Evolutionary conservation across 2,113 vertebrate genomes (phyloP), one percentile per base, ranked within the genome.

Genomic region (Leptocoma aspasia): DNA sequence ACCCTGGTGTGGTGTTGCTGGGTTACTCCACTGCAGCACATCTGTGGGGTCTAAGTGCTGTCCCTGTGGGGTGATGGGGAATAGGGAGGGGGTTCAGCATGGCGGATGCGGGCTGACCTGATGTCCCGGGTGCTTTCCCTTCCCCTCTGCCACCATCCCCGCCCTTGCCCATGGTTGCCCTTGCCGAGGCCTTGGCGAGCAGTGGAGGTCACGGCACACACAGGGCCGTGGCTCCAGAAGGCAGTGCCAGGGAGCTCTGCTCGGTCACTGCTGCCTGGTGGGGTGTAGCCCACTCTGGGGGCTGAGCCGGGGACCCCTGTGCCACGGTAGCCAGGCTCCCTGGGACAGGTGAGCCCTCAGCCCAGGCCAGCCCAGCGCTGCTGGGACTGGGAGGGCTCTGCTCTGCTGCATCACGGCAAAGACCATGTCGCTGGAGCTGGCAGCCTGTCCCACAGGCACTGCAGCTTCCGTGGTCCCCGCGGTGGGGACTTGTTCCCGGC

Each of bases 171-270:
- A 0, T 2, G 20, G 68, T 60, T 93, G 82, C 54, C 78, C 65
- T 85, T 70, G 82, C 31, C 0, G 0, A 54, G 35, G 54, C 4
- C 2, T 7, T 2, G 16, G 41, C 0, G 5, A 54, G 53, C 1
- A 0, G 49, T 11, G 26, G 44, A 56, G 78, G 53, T 68, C 59
- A 37, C 0, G 0, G 87, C 66, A 11, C 3, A 5, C 6, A 0
- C 0, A 7, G 37, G 37, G 47, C 45, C 14, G 0, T 14, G 71
- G 35, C 20, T 0, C 35, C 28, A 19, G 49, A 47, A 27, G 50
- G 69, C 53, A 50, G 49, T 18, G 59, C 35, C 0, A 0, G 20
- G n/a, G 23, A n/a, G 22, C 56, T 39, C 23, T 13, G 33, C 64
- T 68, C 28, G 6, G 47, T 31, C 3, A 0, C 12, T 20, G 79